Percentiles rank a stretch among this genome's conserved stretches.
Evolutionary conservation across 2,797 vertebrate species (phyloP).

Genomic region (Borostomias antarcticus): DNA sequence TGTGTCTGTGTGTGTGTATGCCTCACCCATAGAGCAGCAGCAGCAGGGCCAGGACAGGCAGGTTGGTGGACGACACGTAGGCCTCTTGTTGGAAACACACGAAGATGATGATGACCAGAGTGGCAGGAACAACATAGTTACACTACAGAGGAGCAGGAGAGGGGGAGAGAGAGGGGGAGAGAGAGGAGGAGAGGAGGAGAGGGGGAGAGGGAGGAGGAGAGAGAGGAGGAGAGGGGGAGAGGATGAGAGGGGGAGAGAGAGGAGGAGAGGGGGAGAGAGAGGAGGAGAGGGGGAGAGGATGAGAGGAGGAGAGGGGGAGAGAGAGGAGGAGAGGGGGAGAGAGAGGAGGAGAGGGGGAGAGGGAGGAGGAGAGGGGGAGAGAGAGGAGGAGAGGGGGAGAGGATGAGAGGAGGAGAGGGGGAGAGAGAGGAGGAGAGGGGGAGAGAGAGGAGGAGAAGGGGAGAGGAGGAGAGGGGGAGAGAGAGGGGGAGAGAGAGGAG

Average conservation of each 20-base stretch:
- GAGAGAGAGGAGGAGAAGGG: too few species aligned
- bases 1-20: neutral
- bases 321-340: too few species aligned
- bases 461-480: too few species aligned
- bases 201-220: too few species aligned
- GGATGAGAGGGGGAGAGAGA: neutral
- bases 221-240: neutral
- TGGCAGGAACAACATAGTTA: conserved; percentile 96
- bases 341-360: too few species aligned
- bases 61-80: conserved; percentile 95
- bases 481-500: too few species aligned
- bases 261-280: too few species aligned
- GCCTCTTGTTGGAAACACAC: conserved; percentile 96
- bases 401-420: neutral
- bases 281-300: too few species aligned
- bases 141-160: conserved; percentile 74
- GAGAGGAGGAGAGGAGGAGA: neutral
- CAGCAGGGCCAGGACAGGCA: conserved; percentile 92
- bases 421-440: too few species aligned
- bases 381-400: neutral
- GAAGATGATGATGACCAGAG: conserved; percentile 94
- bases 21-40: conserved; percentile 92
- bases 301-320: too few species aligned
- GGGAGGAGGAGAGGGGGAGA: neutral
- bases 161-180: conserved; percentile 17